Percentiles rank a stretch among this genome's conserved stretches.
Conservation (phyloP, 1,140 invertebrate species). For the Platyscapa corneri region DNA sequence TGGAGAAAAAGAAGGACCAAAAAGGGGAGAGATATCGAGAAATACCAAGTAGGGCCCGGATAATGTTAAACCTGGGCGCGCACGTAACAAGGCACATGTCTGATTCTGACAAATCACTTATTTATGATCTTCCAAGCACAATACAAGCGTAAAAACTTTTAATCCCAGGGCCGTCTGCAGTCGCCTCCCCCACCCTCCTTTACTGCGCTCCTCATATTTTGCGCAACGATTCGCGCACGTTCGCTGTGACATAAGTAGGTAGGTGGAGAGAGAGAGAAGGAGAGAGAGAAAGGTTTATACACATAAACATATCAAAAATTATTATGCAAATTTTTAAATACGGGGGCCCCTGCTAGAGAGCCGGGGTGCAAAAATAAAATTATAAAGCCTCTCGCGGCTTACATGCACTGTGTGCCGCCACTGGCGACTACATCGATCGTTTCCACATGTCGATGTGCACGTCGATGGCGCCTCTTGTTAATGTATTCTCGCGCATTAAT, state of each 20-base stretch:
- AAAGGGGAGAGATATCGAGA: slow-evolving; percentile 18
- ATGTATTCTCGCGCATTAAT: too few species aligned
- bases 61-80: slow-evolving; percentile 48
- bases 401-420: slow-evolving; percentile 56
- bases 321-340: slow-evolving; percentile 74
- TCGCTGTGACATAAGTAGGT: slow-evolving; percentile 34
- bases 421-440: too few species aligned
- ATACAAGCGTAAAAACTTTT: slow-evolving; percentile 63
- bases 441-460: too few species aligned
- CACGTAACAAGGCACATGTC: slow-evolving; percentile 32
- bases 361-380: slow-evolving; percentile 69
- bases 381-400: slow-evolving; percentile 46
- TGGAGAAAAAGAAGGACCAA: too few species aligned
- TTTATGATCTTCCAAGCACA: slow-evolving; percentile 67
- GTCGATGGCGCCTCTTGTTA: background rate
- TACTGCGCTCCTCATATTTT: slow-evolving; percentile 56
- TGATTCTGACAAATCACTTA: slow-evolving; percentile 69
- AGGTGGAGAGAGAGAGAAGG: background rate
- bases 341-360: slow-evolving; percentile 61
- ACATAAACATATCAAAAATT: slow-evolving; percentile 71
- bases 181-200: background rate
- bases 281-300: slow-evolving; percentile 56
- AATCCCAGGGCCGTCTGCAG: slow-evolving; percentile 59
- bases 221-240: slow-evolving; percentile 54
- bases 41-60: slow-evolving; percentile 36